Conservation (phyloP, 2,797 vertebrate species). For the Thalassophryne amazonica region DNA sequence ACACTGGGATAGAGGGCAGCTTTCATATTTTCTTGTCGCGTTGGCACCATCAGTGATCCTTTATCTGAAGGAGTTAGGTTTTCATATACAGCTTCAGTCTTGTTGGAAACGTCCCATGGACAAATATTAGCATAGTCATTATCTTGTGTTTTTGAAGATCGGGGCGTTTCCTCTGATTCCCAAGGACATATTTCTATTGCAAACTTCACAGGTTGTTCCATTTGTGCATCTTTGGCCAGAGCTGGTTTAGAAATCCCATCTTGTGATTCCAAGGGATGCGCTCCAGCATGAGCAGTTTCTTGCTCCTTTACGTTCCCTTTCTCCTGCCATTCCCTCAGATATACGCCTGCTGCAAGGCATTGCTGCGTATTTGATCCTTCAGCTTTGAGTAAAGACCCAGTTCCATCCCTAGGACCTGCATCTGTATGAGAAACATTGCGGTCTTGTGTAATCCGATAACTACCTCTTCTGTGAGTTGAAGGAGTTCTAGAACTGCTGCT, state of each 20-base stretch:
- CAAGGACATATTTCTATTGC: constrained; percentile 60
- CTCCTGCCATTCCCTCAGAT: constrained; percentile 44
- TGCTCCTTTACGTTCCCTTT: neutral
- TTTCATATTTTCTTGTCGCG: constrained; percentile 32
- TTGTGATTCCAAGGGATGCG: constrained; percentile 47
- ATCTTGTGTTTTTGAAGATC: constrained; percentile 50
- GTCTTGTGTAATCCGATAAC: constrained; percentile 50
- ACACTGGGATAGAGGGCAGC: constrained; percentile 29
- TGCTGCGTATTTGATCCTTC: constrained; percentile 42
- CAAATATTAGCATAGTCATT: constrained; percentile 44
- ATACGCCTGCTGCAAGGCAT: constrained; percentile 48
- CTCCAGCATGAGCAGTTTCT: too few relatives aligned
- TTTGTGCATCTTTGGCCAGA: constrained; percentile 21
- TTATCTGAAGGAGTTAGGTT: constrained; percentile 46
- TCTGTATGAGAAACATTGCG: constrained; percentile 49
- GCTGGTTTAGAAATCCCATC: constrained; percentile 28
- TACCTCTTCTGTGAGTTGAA: constrained; percentile 61
- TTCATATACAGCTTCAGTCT: constrained; percentile 63
- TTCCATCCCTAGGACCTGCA: constrained; percentile 67
- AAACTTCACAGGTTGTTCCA: constrained; percentile 28
- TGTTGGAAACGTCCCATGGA: constrained; percentile 56
- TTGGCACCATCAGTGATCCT: constrained; percentile 24
- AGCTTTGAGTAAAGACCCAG: constrained; percentile 43
- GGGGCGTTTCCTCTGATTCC: constrained; percentile 46
- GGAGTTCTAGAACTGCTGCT: constrained; percentile 59